A percentile compares a stretch with the other conserved stretches of the same genome.
phyloP scores from a whole-genome alignment of 2,797 vertebrate genomes.

The Bucorvus abyssinicus region DNA sequence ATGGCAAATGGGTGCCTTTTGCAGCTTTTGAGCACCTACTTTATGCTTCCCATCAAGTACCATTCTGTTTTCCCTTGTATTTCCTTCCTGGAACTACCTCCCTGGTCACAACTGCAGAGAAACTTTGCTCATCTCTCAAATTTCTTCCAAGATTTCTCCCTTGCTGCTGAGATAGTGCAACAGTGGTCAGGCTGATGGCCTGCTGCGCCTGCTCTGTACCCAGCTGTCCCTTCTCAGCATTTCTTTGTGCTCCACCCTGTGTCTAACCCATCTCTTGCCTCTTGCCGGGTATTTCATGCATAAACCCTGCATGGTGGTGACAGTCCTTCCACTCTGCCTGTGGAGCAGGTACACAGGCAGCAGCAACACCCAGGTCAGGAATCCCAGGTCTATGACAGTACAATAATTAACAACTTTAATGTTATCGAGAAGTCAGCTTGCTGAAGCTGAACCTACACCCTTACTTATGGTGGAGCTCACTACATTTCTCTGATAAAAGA shows the following conservation, averaged over 20 bases:
- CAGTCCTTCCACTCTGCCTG: fast-evolving
- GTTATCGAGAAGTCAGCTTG: not conserved
- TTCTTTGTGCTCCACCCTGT: not conserved
- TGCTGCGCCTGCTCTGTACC: not conserved
- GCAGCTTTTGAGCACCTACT: not conserved
- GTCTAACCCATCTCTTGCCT: not conserved
- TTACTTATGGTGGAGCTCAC: not conserved
- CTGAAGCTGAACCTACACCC: not conserved
- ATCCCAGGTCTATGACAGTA: not conserved
- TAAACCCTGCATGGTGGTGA: not conserved
- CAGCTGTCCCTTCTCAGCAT: not conserved
- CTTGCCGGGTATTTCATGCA: not conserved
- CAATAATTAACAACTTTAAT: not conserved
- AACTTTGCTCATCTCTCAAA: not conserved
- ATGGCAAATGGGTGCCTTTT: not conserved
- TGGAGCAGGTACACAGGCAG: not conserved
- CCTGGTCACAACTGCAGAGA: not conserved
- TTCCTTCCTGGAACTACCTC: not conserved
- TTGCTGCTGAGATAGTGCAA: not conserved
- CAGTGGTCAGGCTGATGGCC: not conserved
- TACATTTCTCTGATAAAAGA: not conserved
- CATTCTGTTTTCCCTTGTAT: not conserved
- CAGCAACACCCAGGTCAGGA: constrained; percentile 22
- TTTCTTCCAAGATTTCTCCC: not conserved
- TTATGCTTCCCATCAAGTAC: not conserved